These are phyloP conservation scores for Acridotheres tristis DNA, from an alignment of 2,797 vertebrate species.

Conservation along the genomic window DNA sequence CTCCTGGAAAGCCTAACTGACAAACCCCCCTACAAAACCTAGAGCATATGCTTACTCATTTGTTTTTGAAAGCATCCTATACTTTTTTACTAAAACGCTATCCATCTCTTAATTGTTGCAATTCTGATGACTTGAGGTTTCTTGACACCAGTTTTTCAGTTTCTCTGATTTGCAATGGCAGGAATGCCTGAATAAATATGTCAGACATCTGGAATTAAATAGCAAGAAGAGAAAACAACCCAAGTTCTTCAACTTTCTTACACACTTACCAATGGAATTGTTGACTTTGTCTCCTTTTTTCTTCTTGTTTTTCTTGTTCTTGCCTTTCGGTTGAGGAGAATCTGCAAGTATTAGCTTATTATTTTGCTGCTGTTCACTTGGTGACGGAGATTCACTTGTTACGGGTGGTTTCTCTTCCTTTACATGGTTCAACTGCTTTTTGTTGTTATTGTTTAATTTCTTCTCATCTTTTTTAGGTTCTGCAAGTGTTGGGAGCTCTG, in stretches of 20 bases:
- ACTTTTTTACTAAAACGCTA: neutral
- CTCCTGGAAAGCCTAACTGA: neutral
- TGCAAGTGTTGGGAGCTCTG: conserved; percentile 63
- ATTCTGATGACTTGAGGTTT: neutral
- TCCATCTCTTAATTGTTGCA: neutral
- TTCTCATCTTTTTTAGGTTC: conserved; percentile 84
- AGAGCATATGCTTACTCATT: neutral
- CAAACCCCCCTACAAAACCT: neutral
- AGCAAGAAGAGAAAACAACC: neutral
- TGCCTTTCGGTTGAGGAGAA: conserved; percentile 91
- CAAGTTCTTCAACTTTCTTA: neutral
- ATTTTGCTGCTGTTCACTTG: conserved; percentile 80
- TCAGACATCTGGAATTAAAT: neutral
- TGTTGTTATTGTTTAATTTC: conserved; percentile 78
- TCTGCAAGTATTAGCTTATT: conserved; percentile 81
- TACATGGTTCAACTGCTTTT: conserved; percentile 82
- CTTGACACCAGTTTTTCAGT: neutral
- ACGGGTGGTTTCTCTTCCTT: conserved; percentile 81
- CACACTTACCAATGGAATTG: conserved; percentile 88
- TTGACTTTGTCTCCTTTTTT: conserved; percentile 92
- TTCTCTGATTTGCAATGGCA: neutral
- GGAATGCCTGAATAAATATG: neutral
- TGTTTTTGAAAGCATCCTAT: neutral
- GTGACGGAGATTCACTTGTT: conserved; percentile 72
- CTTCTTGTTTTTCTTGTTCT: conserved; percentile 95